Percentiles rank a stretch among this genome's conserved stretches.
Evolutionary conservation across 35 echinoderm and acorn worm species (phyloP).

Genomic region (Diadema setosum): DNA sequence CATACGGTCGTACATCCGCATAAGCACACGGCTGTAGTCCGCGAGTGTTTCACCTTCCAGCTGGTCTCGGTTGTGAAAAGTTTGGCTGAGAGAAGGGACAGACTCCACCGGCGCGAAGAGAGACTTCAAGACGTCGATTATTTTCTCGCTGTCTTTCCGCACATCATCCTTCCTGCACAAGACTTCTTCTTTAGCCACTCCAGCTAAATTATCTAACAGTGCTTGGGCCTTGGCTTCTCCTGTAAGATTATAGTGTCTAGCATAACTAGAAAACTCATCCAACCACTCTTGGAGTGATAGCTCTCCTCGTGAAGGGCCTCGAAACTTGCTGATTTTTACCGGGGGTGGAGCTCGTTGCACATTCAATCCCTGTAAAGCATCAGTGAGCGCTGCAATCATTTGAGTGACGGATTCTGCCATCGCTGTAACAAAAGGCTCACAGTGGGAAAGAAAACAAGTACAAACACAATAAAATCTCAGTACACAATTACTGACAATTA

Average conservation of each 20-base stretch:
- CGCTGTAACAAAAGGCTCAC: neutral
- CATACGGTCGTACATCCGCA: too few relatives aligned
- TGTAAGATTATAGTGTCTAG: neutral
- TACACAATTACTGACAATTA: too few relatives aligned
- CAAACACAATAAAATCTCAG: too few relatives aligned
- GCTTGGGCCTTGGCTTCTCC: neutral
- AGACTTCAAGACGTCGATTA: neutral
- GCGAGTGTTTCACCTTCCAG: too few relatives aligned
- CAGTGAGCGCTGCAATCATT: slow-evolving; percentile 1
- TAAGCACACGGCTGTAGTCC: too few relatives aligned
- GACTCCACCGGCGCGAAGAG: neutral
- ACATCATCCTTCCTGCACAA: neutral
- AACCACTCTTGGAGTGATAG: slow-evolving; percentile 3
- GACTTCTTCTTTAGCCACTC: neutral
- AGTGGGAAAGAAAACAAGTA: neutral
- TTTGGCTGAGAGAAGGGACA: too few relatives aligned
- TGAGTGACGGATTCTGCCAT: neutral
- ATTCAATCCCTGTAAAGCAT: neutral
- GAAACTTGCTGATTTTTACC: slow-evolving; percentile 4
- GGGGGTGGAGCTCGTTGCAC: neutral
- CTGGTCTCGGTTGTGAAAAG: neutral
- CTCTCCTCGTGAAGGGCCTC: neutral
- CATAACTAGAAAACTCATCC: neutral
- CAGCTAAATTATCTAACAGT: neutral
- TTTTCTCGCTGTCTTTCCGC: neutral